phyloP scores from a whole-genome alignment of 64 coral and sea anemone species.

The Stylophora pistillata region DNA sequence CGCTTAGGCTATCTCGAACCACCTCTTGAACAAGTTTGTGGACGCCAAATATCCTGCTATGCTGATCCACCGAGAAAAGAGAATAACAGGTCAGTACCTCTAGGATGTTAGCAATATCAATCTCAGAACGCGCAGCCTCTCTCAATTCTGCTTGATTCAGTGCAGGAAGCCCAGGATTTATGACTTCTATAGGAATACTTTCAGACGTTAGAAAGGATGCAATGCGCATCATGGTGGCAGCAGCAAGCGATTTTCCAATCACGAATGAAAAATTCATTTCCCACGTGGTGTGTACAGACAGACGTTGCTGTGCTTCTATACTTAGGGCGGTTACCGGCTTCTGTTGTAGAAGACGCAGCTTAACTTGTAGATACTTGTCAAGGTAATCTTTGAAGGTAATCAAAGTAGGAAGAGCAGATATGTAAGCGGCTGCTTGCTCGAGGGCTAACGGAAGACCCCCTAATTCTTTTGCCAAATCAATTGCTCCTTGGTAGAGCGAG shows the following conservation, averaged over 20 bases:
- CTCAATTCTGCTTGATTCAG: conserved; percentile 30
- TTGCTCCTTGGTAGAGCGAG: not conserved
- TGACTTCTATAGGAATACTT: conserved; percentile 29
- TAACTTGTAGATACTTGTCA: not conserved
- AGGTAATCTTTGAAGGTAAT: conserved; percentile 36
- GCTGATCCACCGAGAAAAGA: not conserved
- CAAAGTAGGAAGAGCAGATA: conserved; percentile 24
- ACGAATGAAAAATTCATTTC: conserved; percentile 38
- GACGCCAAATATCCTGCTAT: not conserved
- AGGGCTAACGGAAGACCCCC: conserved; percentile 47
- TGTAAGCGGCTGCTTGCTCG: conserved; percentile 46
- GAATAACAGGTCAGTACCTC: conserved; percentile 36
- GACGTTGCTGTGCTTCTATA: conserved; percentile 36
- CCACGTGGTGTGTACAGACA: conserved; percentile 62
- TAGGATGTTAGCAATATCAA: conserved; percentile 1
- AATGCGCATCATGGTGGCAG: conserved; percentile 42
- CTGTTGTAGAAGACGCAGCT: conserved; percentile 4
- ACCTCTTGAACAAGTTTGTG: conserved; percentile 62
- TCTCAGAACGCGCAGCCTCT: not conserved
- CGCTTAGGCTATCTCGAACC: not conserved
- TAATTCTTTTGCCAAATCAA: not conserved
- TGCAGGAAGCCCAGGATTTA: conserved; percentile 48
- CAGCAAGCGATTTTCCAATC: conserved; percentile 11
- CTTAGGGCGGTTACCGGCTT: conserved; percentile 2
- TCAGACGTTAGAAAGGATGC: conserved; percentile 46